Percentiles rank a stretch among this genome's conserved stretches.
Conservation (phyloP, 1,140 invertebrate genomes). For the Metopolophium dirhodum region DNA sequence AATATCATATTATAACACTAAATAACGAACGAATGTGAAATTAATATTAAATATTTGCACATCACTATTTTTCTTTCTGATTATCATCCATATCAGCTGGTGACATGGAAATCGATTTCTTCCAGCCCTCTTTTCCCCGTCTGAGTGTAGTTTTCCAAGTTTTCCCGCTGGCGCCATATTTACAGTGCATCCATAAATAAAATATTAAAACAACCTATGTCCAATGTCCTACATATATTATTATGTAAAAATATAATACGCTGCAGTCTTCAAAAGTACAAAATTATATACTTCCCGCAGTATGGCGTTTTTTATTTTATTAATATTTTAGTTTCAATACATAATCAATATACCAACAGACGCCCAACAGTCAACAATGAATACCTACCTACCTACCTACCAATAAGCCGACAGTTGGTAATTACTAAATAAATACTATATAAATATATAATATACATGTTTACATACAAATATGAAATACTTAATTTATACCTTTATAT, state of each 20-base stretch:
- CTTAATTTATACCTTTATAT: too few relatives aligned
- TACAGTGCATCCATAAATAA: constrained; percentile 24
- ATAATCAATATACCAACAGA: neutral
- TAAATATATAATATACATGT: too few relatives aligned
- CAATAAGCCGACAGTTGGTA: neutral
- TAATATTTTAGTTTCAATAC: neutral
- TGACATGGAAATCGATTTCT: constrained; percentile 45
- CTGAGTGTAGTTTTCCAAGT: constrained; percentile 12
- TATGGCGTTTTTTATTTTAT: neutral
- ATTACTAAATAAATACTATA: too few relatives aligned
- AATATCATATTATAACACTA: neutral
- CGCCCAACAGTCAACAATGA: neutral
- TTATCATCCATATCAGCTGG: constrained; percentile 47
- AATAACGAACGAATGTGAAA: neutral
- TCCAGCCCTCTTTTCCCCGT: neutral
- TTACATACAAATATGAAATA: too few relatives aligned
- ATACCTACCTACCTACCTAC: neutral
- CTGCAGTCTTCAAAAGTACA: neutral
- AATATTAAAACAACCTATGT: neutral
- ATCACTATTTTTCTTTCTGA: constrained; percentile 2
- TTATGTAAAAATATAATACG: neutral
- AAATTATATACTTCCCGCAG: neutral
- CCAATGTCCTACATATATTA: neutral
- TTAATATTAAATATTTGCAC: neutral
- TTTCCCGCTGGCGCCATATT: constrained; percentile 30